Conservation (phyloP, 2,113 vertebrate species). For the Sorex araneus region DNA sequence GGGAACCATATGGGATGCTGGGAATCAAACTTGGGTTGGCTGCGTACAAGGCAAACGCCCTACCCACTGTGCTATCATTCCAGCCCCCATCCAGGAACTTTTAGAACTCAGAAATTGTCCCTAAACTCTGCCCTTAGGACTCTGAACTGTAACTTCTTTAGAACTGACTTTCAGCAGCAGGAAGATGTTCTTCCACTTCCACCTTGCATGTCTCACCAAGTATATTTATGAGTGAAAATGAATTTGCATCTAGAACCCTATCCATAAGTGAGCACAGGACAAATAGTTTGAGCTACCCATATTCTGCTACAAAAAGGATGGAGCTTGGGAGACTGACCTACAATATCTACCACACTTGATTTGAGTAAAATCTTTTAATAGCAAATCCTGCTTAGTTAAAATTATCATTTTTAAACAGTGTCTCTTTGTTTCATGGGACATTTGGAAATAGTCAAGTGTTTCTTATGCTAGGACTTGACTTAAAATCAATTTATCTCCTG, state of each 20-base stretch:
- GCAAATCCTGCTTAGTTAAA: background rate
- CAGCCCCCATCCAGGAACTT: background rate
- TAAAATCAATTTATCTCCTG: background rate
- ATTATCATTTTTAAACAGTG: background rate
- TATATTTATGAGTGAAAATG: background rate
- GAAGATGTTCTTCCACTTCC: background rate
- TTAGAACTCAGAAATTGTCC: background rate
- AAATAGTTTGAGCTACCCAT: background rate
- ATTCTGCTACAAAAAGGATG: background rate
- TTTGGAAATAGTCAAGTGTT: background rate
- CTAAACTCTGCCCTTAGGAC: background rate
- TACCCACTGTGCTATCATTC: no score
- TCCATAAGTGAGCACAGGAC: background rate
- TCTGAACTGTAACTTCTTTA: background rate
- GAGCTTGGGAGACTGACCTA: background rate
- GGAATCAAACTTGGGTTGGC: no score
- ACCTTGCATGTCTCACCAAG: background rate
- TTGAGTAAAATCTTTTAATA: conserved; percentile 25
- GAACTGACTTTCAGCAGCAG: background rate
- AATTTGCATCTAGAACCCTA: background rate
- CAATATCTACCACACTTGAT: background rate
- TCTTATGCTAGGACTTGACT: background rate
- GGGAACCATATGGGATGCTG: no score
- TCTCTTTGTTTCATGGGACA: background rate
- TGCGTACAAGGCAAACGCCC: no score